Conservation (phyloP, 2,888 invertebrate genomes). For the Megastigmus dorsalis region DNA sequence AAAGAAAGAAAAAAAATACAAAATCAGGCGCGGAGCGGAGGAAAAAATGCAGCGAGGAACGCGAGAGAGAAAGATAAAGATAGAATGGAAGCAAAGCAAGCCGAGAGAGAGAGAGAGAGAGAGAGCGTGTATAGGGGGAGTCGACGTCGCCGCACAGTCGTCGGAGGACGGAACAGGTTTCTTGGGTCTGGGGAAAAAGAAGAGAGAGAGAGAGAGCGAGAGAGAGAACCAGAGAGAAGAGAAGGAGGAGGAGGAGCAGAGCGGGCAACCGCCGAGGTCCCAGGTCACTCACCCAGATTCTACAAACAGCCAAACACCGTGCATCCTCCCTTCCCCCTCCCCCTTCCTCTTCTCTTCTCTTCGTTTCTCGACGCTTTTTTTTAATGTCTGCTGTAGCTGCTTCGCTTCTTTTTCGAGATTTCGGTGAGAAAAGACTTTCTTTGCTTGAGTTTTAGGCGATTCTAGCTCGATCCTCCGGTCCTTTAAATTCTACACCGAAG, state of each 20-base stretch:
- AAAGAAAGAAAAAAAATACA: constrained; percentile 30
- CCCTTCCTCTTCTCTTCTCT: constrained; percentile 35
- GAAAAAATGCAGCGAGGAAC: constrained; percentile 51
- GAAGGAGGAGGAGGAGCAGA: constrained; percentile 58
- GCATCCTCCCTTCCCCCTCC: constrained; percentile 55
- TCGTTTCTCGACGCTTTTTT: too few species aligned
- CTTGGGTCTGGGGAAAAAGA: constrained; percentile 18
- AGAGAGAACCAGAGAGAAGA: constrained; percentile 56
- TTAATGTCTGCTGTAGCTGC: too few species aligned
- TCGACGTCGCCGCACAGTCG: constrained; percentile 5
- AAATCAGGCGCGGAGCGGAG: constrained; percentile 24
- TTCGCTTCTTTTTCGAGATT: too few species aligned
- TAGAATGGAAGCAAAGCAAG: constrained; percentile 23
- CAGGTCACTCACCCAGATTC: constrained; percentile 73
- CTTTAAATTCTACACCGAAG: background rate
- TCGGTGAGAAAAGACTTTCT: constrained; percentile 20
- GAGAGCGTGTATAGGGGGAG: background rate
- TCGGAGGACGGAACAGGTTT: constrained; percentile 47
- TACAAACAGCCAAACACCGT: constrained; percentile 67
- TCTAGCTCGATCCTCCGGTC: background rate
- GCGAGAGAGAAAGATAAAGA: constrained; percentile 22
- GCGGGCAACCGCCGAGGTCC: constrained; percentile 62
- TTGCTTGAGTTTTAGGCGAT: background rate
- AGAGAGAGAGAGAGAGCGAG: constrained; percentile 57
- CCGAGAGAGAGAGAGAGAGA: background rate